Evolutionary conservation across 2,113 vertebrate genomes (phyloP), one percentile per base, ranked within the genome.

Genomic region (Zosterops pallidus): DNA sequence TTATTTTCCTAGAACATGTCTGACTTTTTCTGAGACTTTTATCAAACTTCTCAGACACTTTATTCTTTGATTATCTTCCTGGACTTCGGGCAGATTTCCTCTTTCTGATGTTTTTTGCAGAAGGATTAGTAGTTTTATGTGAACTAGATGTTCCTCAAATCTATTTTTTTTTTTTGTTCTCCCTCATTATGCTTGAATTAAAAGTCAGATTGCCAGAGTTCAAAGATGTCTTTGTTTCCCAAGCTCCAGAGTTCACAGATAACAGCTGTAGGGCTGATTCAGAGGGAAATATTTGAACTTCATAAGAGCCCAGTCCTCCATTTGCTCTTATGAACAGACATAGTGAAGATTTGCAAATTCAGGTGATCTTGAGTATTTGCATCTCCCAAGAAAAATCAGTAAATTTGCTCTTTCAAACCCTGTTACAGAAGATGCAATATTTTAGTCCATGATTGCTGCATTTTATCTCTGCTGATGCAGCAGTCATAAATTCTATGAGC

Each of bases 81-180:
- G 53, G 41, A 69, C 57, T 87, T 95, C 28, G 83, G 70, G 53
- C 83, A 94, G 70, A 57, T 90, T 93, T 91, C 37, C 5, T 91
- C 44, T 81, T 78, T 84, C 65, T 93, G 82, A 88, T 87, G 42
- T 84, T 89, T 94, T 65, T 93, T 92, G 53, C 88, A 69, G 63
- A 93, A 89, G 70, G 41, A 85, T 91, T 93, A 85, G 57, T 75
- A 83, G n/a, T 20, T 85, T 85, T 91, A 39, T 79, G 71, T 82
- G 70, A 12, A 68, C 29, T 60, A 69, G 31, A 57, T 39, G 50
- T 29, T 85, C 22, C 42, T 89, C 50, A 44, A 88, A 80, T 55
- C 11, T 59, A 13, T 23, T 29, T 22, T 53, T 7, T 26, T 23
- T 24, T 23, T 39, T 56, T 71, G 3, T 60, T 74, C 69, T 77